Evolutionary conservation across 1,140 invertebrate genomes (phyloP), one percentile per base, ranked within the genome.

Genomic region (Palaemon carinicauda): DNA sequence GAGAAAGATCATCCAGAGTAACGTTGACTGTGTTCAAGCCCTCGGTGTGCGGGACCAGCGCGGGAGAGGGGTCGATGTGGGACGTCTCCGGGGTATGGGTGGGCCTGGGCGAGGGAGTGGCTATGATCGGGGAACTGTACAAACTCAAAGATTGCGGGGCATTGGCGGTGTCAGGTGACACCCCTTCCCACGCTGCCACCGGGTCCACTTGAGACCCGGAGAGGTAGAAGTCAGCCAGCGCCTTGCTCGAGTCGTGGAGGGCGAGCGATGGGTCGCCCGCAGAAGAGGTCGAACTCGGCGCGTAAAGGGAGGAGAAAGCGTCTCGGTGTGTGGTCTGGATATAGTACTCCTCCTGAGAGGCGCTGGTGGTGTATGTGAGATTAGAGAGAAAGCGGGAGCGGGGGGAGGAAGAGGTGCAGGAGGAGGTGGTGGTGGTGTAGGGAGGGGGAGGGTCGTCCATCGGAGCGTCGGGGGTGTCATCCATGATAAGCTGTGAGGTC

Each of bases 401-500:
- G 56, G 79, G 19, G 21, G 79, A 24, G 29, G 60, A 31, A 17
- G 31, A 21, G 24, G 78, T 21, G 24, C 71, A 41, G 31, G 53
- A 29, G 33, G 53, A 41, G 24, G 74, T 33, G 29, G 7, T 19
- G 74, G 27, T 5, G 19, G n/a, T n/a, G 17, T 17, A 60, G 75
- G 65, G 53, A 65, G 21, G 53, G 56, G 50, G 54, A 50, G 56
- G 54, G 83, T 33, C 51, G 52, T 31, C 24, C 83, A 86, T 86
- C 33, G 83, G 83, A 60, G 56, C 75, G 75, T 86, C 83, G 24
- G 83, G 75, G 75, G 29, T 21, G 77, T 86, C 83, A 51, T 86
- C 83, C 83, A 86, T 86, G 77, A 75, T 77, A 53, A 86, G 83
- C 29, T 79, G 75, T 50, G 69, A 31, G 83, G 83, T 77, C 21